These are phyloP conservation scores for Ceyx melanurus DNA, from an alignment of 2,113 vertebrate species.

Conservation along the genomic window DNA sequence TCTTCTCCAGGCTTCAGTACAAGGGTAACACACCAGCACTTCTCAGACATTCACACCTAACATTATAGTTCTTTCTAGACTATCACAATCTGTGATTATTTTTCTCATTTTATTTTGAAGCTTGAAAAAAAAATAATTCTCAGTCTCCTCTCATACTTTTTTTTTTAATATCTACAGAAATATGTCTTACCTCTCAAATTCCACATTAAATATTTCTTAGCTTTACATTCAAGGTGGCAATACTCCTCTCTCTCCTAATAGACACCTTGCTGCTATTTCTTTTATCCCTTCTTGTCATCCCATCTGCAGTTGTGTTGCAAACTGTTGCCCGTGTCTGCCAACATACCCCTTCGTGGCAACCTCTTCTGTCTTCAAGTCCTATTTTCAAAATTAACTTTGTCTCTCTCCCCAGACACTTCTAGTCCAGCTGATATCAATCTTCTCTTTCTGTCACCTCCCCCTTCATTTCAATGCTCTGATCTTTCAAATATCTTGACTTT, in stretches of 20 bases:
- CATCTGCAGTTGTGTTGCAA: not conserved
- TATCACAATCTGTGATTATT: not conserved
- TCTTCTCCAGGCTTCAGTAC: not conserved
- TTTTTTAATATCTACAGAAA: not conserved
- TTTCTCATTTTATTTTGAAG: not conserved
- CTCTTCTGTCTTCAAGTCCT: not conserved
- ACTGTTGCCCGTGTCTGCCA: not conserved
- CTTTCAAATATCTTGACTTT: not conserved
- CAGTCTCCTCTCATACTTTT: not conserved
- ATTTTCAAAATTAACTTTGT: not conserved
- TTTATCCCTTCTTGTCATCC: not conserved
- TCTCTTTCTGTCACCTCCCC: not conserved
- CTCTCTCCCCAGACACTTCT: not conserved
- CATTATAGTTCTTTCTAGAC: not conserved
- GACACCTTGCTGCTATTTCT: not conserved
- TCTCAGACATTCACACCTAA: not conserved
- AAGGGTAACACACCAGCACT: not conserved
- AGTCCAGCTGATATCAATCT: not conserved
- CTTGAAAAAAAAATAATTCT: not conserved
- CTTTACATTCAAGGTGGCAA: not conserved
- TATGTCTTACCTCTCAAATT: not conserved
- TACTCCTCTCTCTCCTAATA: not conserved
- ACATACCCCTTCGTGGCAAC: not conserved
- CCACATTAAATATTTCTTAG: not conserved
- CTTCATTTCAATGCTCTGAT: not conserved